phyloP scores from a whole-genome alignment of 2,888 invertebrate genomes.

The Diaperis boleti region DNA sequence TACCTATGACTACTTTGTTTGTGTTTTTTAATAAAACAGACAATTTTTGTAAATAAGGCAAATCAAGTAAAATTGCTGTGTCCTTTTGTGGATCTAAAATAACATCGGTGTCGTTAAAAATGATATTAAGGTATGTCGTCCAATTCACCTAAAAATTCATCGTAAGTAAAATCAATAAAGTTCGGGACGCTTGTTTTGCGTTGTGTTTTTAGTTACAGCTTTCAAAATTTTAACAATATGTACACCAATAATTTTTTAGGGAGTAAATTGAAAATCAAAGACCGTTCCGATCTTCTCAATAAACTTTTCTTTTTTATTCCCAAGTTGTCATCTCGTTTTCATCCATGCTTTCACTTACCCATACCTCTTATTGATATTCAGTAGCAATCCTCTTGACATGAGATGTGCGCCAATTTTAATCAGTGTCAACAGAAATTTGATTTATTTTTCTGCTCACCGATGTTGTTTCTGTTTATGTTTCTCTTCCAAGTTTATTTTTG shows the following conservation, averaged over 20 bases:
- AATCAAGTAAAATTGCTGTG: conserved; percentile 75
- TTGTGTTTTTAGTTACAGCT: too few species aligned
- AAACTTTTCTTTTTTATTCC: neutral
- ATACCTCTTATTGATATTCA: neutral
- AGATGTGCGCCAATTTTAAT: neutral
- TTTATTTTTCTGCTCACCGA: neutral
- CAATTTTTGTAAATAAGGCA: conserved; percentile 75
- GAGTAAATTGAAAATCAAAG: too few species aligned
- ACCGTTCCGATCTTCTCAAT: neutral
- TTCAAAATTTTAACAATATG: neutral
- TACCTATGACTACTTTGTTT: conserved; percentile 71
- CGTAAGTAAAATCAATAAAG: neutral
- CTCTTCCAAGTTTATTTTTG: too few species aligned
- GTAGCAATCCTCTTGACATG: neutral
- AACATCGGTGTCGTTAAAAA: conserved; percentile 73
- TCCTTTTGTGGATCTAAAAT: conserved; percentile 64
- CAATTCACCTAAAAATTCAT: conserved; percentile 72
- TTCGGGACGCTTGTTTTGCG: too few species aligned
- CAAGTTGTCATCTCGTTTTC: neutral
- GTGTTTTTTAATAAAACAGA: conserved; percentile 69
- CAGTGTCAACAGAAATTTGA: neutral
- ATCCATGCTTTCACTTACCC: neutral
- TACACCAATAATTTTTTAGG: too few species aligned
- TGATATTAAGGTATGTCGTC: conserved; percentile 71
- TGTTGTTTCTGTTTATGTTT: neutral